phyloP scores from a whole-genome alignment of 1,140 invertebrate genomes.

The Calliphora vicina region DNA sequence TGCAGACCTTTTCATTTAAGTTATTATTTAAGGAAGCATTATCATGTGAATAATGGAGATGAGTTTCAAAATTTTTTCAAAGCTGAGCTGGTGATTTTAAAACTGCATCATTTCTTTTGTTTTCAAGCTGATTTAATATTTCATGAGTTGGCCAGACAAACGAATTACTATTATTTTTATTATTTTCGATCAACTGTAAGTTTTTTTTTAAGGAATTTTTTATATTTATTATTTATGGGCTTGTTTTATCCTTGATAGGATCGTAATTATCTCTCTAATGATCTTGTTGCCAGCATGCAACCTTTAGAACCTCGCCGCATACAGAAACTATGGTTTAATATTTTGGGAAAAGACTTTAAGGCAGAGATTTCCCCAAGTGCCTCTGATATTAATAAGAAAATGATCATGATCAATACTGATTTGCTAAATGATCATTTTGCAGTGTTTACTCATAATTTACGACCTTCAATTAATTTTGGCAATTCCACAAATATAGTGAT shows the following conservation, averaged over 20 bases:
- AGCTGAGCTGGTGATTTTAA: slow-evolving; percentile 52
- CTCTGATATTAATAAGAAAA: neutral
- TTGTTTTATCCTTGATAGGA: neutral
- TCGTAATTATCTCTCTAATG: slow-evolving; percentile 29
- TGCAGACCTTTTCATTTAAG: slow-evolving; percentile 39
- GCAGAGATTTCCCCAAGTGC: neutral
- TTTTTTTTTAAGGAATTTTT: neutral
- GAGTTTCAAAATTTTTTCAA: slow-evolving; percentile 34
- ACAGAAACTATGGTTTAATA: slow-evolving; percentile 38
- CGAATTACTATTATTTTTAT: slow-evolving; percentile 45
- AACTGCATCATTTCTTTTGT: slow-evolving; percentile 49
- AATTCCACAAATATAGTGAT: slow-evolving; percentile 46
- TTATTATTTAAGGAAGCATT: slow-evolving; percentile 41
- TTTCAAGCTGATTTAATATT: slow-evolving; percentile 45
- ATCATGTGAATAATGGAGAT: slow-evolving; percentile 42
- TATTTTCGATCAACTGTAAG: neutral
- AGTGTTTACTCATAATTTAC: slow-evolving; percentile 48
- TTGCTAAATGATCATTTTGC: slow-evolving; percentile 41
- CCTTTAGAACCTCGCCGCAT: slow-evolving; percentile 45
- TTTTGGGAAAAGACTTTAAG: neutral
- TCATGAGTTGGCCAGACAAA: slow-evolving; percentile 46
- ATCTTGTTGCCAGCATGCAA: slow-evolving; percentile 52
- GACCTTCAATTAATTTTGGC: slow-evolving; percentile 47
- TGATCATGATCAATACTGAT: neutral
- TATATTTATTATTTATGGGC: neutral